phyloP scores from a whole-genome alignment of 2,113 vertebrate genomes.

The Daphoenositta chrysoptera region DNA sequence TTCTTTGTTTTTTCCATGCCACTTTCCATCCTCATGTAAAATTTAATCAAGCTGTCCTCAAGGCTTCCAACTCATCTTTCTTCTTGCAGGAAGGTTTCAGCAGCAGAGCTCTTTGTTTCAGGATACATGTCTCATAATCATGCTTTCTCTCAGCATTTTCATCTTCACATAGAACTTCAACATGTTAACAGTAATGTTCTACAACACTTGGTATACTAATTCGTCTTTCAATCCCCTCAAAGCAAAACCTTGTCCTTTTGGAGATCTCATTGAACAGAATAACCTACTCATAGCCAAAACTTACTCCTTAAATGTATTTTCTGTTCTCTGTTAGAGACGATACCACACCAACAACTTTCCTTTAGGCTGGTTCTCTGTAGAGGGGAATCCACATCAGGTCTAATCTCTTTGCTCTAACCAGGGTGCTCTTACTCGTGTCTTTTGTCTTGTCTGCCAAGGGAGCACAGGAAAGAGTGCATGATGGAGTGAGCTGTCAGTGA shows the following conservation, averaged over 20 bases:
- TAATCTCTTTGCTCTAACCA: not conserved
- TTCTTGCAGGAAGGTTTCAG: not conserved
- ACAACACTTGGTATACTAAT: not conserved
- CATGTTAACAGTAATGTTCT: not conserved
- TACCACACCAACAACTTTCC: not conserved
- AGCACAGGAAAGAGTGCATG: fast-evolving
- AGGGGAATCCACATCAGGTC: not conserved
- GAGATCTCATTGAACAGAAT: not conserved
- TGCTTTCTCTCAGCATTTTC: not conserved
- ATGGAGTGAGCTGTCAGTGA: not conserved
- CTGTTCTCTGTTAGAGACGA: not conserved
- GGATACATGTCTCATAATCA: not conserved
- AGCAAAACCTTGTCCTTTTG: not conserved
- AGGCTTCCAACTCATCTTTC: not conserved
- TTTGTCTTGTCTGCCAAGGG: not conserved
- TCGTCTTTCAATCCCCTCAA: not conserved
- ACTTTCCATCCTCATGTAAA: not conserved
- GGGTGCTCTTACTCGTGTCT: not conserved
- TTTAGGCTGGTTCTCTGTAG: not conserved
- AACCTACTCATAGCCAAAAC: not conserved
- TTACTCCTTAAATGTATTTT: not conserved
- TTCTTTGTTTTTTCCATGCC: not conserved
- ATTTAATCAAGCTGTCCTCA: not conserved
- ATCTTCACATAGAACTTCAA: not conserved
- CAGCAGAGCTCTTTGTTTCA: not conserved